These are phyloP conservation scores for Gallirallus australis DNA, from an alignment of 2,797 vertebrate species.

Conservation along the genomic window DNA sequence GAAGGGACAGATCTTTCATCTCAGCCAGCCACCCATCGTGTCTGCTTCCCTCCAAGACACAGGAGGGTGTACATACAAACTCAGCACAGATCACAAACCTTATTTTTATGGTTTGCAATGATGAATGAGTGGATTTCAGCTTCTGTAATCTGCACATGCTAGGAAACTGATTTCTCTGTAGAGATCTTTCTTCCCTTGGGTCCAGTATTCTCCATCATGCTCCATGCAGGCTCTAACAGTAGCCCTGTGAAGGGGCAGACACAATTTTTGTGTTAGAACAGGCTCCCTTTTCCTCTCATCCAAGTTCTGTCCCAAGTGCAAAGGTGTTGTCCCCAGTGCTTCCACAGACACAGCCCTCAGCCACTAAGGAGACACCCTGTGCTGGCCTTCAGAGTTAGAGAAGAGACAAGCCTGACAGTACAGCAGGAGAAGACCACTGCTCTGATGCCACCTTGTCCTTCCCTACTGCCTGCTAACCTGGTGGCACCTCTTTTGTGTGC, in stretches of 20 bases:
- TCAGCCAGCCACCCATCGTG: neutral
- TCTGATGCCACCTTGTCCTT: neutral
- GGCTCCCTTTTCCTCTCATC: neutral
- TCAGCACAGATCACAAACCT: neutral
- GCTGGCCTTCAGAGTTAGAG: neutral
- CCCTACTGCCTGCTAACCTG: neutral
- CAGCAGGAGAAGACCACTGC: neutral
- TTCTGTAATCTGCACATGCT: neutral
- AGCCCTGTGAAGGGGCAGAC: neutral
- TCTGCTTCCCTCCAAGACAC: neutral
- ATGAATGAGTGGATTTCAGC: neutral
- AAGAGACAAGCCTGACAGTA: neutral
- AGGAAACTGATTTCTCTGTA: neutral
- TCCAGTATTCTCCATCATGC: neutral
- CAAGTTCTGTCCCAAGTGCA: neutral
- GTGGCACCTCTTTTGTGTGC: neutral
- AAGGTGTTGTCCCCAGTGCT: fast-evolving
- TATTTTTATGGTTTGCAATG: neutral
- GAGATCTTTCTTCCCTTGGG: neutral
- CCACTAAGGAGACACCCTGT: neutral
- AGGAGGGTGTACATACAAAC: neutral
- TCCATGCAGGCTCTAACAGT: neutral
- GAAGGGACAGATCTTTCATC: neutral
- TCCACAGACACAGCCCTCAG: neutral
- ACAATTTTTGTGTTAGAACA: neutral